Base-by-base conservation (phyloP, 2,797 vertebrate genomes). In the Halcyon chelicuti region DNA sequence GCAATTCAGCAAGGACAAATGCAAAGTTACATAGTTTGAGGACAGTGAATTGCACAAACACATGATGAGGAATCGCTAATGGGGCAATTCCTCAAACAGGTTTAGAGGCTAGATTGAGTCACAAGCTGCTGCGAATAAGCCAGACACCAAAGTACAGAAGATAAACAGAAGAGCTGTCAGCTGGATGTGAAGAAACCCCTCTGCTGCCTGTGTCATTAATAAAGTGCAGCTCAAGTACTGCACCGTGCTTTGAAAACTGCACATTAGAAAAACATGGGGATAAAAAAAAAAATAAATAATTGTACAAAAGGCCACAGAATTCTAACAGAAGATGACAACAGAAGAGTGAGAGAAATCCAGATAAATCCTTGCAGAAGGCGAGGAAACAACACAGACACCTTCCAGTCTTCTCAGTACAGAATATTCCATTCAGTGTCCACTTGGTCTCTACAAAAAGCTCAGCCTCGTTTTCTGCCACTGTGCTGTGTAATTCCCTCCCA, bases 191-290 rank as follows among this genome's bases (percentile, higher is more conserved):
- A 78, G 58, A 81, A 88, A 76, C 52, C n/a, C 42, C 26, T 75
- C 79, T 76, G 55, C 29, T 83, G 29, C 0, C 0, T 0, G 2
- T 40, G 37, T 47, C 1, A 2, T 49, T 62, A 65, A 73, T 1
- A 8, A 58, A 75, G 44, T 1, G 0, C 72, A 93, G 39, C n/a
- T 65, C 28, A 85, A 90, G n/a, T 16, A 47, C 31, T 17, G 25
- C 72, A 17, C 10, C 4, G 0, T 13, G 40, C 54, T 90, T 75
- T 81, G 57, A 71, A 68, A 88, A n/a, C 4, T 18, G 25, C 11
- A 25, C 31, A 51, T 26, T 60, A 29, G 37, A 79, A 84, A 58
- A 86, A 42, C 17, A 25, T 0, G 1, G 12, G 7, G 4, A 1
- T 20, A 22, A 29, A 37, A 33, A 29, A 35, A 31, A 29, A n/a